Evolutionary conservation across 2,888 invertebrate genomes (phyloP), one percentile per base, ranked within the genome.

Genomic region (Plagodis pulveraria): DNA sequence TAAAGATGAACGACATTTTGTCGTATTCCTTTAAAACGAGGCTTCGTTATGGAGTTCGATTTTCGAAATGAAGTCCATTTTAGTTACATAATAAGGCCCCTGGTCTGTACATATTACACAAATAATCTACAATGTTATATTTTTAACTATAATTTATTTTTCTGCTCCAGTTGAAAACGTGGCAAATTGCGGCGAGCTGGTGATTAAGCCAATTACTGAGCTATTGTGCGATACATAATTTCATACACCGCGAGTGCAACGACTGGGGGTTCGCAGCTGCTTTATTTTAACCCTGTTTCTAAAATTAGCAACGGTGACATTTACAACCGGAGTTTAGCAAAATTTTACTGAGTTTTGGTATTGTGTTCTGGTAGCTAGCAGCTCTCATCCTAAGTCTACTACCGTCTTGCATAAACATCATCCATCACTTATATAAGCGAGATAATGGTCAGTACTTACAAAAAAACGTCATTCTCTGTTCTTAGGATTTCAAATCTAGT

Each of bases 141-240:
- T 6, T 64, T 62, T 56, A 50, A 38, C 52, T 62, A 61, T 50
- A 62, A 48, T 53, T 52, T 63, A 63, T 67, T 66, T 67, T 62
- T 65, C 61, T 67, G 62, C 69, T 61, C 58, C 60, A 67, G 58
- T 67, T 66, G 46, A 63, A 57, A 65, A 62, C 58, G 58, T 63
- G 65, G 58, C 58, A 55, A 58, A 51, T 62, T 56, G 56, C 55
- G 51, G 66, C 63, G 56, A 58, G 57, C 54, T 58, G 65, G 56
- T 69, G 60, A 69, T 69, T 69, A 66, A 66, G 66, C 63, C 63
- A 69, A 69, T 69, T 69, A 67, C 66, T 54, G 66, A 55, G 58
- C 65, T 60, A 67, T 67, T 69, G 66, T 67, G 58, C 58, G 52
- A 59, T 63, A 65, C 52, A 62, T 61, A 60, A 66, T 63, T 65